Percentiles rank a stretch among this genome's conserved stretches.
These are phyloP conservation scores for Drosophila mimetica DNA, from an alignment of 2,888 invertebrate species.

Conservation along the genomic window DNA sequence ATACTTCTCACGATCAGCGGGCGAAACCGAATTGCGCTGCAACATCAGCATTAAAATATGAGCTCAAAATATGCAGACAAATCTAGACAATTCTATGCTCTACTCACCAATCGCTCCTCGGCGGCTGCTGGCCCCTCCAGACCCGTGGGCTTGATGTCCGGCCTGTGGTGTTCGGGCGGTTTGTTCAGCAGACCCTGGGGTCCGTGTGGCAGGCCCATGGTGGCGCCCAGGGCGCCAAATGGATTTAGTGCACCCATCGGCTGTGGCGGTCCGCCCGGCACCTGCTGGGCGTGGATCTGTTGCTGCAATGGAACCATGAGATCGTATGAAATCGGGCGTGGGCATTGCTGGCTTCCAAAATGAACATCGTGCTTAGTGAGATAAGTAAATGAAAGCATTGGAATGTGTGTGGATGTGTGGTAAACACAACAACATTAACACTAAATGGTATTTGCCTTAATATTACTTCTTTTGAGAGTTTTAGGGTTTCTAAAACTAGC, in stretches of 20 bases:
- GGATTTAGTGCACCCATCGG: conserved; percentile 85
- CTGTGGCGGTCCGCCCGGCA: conserved; percentile 87
- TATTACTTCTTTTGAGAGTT: no score
- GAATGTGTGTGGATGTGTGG: conserved; percentile 45
- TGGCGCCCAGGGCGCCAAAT: conserved; percentile 84
- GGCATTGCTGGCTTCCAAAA: conserved; percentile 1
- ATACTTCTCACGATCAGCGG: conserved; percentile 92
- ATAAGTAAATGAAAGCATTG: conserved; percentile 31
- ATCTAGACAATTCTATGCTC: background rate
- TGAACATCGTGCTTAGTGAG: conserved; percentile 39
- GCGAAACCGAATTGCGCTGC: conserved; percentile 92
- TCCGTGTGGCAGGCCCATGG: conserved; percentile 84
- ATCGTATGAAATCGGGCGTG: conserved; percentile 24
- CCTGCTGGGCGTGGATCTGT: conserved; percentile 95
- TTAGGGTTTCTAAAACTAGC: background rate
- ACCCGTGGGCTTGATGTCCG: conserved; percentile 84
- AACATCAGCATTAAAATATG: conserved; percentile 39
- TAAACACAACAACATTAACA: conserved; percentile 65
- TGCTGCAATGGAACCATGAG: conserved; percentile 86
- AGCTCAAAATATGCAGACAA: background rate
- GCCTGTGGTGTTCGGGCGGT: conserved; percentile 84
- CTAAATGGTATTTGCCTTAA: conserved; percentile 21
- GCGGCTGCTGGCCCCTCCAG: conserved; percentile 85
- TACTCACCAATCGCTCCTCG: conserved; percentile 87
- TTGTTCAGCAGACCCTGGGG: conserved; percentile 84